Evolutionary conservation across 2,797 vertebrate genomes (phyloP), one percentile per base, ranked within the genome.

Genomic region (Siniperca scherzeri): DNA sequence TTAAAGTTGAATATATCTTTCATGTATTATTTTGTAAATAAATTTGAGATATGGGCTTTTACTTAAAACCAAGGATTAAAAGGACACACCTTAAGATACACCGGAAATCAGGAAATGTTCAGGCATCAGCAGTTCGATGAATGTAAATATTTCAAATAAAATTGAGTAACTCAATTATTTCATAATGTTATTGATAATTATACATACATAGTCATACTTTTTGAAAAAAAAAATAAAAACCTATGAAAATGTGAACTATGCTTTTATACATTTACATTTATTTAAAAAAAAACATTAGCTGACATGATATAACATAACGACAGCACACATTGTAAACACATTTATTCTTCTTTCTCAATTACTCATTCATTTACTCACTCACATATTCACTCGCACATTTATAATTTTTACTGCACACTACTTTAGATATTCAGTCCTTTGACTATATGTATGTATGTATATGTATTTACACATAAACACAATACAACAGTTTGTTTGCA

Each of bases 261-360:
- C 21, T 22, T 52, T 52, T 52, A 22, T 52, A 22, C 50, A 52
- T 52, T 21, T 52, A 10, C 76, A 72, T 93, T 90, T 93, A 90
- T 92, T 90, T 74, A 62, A 78, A 94, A 89, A 89, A 84, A 55
- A 77, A 82, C 62, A 44, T 59, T 3, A 70, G 62, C 73, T 80
- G 73, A 87, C 82, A 89, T 75, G 62, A 71, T 80, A 78, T 59
- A 56, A 84, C 70, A 83, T 74, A 82, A 81, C 80, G 64, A 83
- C 40, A 72, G 48, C 56, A 74, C 70, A 89, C 48, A 44, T 56
- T 76, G 46, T 61, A 74, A 85, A 88, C 72, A 50, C 71, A 79
- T 82, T 84, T 86, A 70, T 77, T 76, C 71, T 48, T 70, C 71
- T 64, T 68, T 74, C 55, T 38, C 44, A 42, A 22, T 60, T n/a